Conservation (phyloP, 2,888 invertebrate species). For the Achlya flavicornis region DNA sequence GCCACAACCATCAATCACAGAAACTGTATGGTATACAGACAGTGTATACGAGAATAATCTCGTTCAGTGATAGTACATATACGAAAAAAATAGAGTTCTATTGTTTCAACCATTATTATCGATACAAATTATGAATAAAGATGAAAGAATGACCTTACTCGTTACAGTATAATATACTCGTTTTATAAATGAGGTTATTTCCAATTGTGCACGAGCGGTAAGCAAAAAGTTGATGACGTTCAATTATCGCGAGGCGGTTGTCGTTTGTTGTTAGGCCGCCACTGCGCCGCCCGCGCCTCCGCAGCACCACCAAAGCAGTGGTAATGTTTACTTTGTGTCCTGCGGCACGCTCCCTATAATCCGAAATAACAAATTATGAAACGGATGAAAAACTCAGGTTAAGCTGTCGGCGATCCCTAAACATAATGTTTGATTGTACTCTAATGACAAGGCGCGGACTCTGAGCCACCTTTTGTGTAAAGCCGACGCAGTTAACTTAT, state of each 20-base stretch:
- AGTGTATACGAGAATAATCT: too few relatives aligned
- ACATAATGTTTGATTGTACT: constrained; percentile 82
- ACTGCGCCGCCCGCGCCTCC: constrained; percentile 36
- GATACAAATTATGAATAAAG: not conserved
- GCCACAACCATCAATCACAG: too few relatives aligned
- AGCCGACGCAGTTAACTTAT: constrained; percentile 73
- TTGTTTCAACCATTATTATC: not conserved
- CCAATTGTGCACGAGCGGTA: constrained; percentile 41
- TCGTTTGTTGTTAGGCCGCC: constrained; percentile 47
- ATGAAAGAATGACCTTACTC: not conserved
- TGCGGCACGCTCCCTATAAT: constrained; percentile 79
- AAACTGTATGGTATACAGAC: too few relatives aligned
- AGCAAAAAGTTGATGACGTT: constrained; percentile 49
- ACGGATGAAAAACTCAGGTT: constrained; percentile 79
- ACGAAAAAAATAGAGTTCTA: not conserved
- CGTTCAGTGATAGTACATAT: too few relatives aligned
- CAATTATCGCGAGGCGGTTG: constrained; percentile 56
- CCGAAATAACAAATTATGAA: constrained; percentile 82
- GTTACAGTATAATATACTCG: constrained; percentile 4
- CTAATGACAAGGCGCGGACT: constrained; percentile 82
- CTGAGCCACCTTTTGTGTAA: constrained; percentile 74
- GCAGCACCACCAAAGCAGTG: constrained; percentile 31
- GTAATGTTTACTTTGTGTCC: constrained; percentile 80
- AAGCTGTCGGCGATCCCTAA: constrained; percentile 83
- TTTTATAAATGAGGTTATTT: constrained; percentile 2